Percentiles rank a stretch among this genome's conserved stretches.
phyloP scores from a whole-genome alignment of 2,797 vertebrate species.

The Enteromius anoplus region DNA sequence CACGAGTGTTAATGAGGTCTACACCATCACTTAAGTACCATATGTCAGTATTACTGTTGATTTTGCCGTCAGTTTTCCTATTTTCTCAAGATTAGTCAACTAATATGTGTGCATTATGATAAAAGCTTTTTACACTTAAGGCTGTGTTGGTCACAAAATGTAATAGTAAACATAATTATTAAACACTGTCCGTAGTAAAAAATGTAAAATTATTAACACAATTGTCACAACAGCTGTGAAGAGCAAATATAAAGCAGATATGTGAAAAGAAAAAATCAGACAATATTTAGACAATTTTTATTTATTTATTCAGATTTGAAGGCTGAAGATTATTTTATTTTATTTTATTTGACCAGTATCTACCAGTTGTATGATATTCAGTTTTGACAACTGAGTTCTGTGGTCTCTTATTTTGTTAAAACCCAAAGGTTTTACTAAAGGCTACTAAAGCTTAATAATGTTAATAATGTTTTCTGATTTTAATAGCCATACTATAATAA shows the following conservation, averaged over 20 bases:
- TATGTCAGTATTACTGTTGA: slow-evolving; percentile 27
- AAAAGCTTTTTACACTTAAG: slow-evolving; percentile 8
- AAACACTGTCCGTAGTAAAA: neutral
- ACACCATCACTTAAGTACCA: neutral
- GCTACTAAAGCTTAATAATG: neutral
- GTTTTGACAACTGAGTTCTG: neutral
- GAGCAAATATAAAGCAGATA: neutral
- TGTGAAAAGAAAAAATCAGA: neutral
- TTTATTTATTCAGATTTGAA: neutral
- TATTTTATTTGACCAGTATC: neutral
- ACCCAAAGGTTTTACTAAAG: neutral
- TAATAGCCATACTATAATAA: neutral
- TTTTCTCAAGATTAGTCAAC: slow-evolving; percentile 44
- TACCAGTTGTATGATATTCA: neutral
- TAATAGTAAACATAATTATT: neutral
- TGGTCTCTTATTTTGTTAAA: neutral
- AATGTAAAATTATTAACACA: neutral
- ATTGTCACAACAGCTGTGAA: neutral
- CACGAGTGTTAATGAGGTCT: slow-evolving; percentile 29
- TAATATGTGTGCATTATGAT: slow-evolving; percentile 48
- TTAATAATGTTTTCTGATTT: neutral
- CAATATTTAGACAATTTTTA: neutral
- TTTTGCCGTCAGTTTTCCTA: slow-evolving; percentile 26
- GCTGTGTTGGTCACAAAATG: neutral
- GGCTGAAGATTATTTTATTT: neutral